Base-by-base conservation (phyloP, 92 coral and sea anemone genomes). In the Zoanthus solanderi region DNA sequence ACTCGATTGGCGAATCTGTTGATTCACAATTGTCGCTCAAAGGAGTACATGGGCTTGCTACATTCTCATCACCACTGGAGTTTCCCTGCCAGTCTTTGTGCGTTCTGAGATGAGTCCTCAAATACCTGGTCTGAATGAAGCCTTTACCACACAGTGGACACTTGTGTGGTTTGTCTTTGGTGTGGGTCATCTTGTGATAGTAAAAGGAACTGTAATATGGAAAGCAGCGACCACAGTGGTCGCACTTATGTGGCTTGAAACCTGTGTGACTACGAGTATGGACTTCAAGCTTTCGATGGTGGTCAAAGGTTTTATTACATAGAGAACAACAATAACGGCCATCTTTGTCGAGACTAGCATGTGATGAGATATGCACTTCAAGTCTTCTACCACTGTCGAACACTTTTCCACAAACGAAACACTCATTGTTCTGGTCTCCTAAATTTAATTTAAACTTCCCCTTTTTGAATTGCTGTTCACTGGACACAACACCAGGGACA, bases 151-250 rank as follows among this genome's bases (percentile, higher is more conserved):
- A 95, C 48, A 95, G 84, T 29, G 93, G 93, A 63, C 98, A 95
- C 92, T 95, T 95, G 74, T 95, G 98, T 9, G 98, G 98, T 9
- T 95, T 87, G 65, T 95, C 96, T 84, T 93, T 94, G 14, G 98
- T 95, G 90, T 95, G 98, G n/a, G 98, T 95, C 98, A 95, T 95
- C 83, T 95, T 95, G 71, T 95, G 98, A 79, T 95, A 95, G 87
- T 95, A 95, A 66, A 93, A 95, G 0, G 98, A 95, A 80, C 98
- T 95, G 88, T 95, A 95, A 75, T 95, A 95, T 5, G 98, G 98
- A 47, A 95, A 95, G 75, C 96, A 91, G 37, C 98, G 98, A 23
- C 98, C 98, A 46, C 98, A 95, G 37, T 87, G 89, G 48, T 95
- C 96, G 46, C 98, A 95, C 83, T 93, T 95, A 87, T 95, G 98